Base-by-base conservation (phyloP, 92 coral and sea anemone genomes). In the Siderastrea siderea region DNA sequence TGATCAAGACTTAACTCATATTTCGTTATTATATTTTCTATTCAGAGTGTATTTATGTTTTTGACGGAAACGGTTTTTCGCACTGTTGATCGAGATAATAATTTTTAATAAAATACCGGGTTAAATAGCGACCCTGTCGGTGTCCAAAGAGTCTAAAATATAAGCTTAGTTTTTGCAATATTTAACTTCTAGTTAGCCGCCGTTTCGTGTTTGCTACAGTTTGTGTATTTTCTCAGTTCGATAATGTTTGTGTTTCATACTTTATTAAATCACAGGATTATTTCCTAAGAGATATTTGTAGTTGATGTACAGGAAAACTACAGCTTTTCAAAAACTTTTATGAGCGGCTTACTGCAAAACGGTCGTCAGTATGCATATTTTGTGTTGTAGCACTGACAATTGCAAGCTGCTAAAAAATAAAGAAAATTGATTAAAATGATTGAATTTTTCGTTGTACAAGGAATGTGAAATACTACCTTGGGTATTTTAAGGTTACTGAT, bases 171-270 rank as follows among this genome's bases (percentile, higher is more conserved):
- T 69, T 72, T 72, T 60, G 64, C 48, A 75, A 54, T 75, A 53
- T 47, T 19, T 60, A 6, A n/a, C n/a, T n/a, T n/a, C n/a, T 61
- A 19, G 2, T 43, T 46, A 48, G 62, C 10, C 80, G 80, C 58
- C 53, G 80, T 57, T 46, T 58, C 67, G 45, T 57, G 15, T 46
- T 76, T 76, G 66, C 67, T 58, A 76, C 53, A 6, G 80, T 46
- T 43, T 26, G 6, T 67, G 47, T 38, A 67, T 67, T 67, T 19
- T 67, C 49, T 8, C 59, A 13, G 12, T 47, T 47, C 47, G 67
- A 46, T 51, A 2, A 47, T 76, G 68, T 76, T 76, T 76, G 15
- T 59, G 67, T 76, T 44, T 38, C 65, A 44, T 26, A 10, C 47
- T 75, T 15, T 46, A 15, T 43, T 54, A 76, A 44, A 55, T 58